Base-by-base conservation (phyloP, 2,888 invertebrate species). In the Cabera pusaria region DNA sequence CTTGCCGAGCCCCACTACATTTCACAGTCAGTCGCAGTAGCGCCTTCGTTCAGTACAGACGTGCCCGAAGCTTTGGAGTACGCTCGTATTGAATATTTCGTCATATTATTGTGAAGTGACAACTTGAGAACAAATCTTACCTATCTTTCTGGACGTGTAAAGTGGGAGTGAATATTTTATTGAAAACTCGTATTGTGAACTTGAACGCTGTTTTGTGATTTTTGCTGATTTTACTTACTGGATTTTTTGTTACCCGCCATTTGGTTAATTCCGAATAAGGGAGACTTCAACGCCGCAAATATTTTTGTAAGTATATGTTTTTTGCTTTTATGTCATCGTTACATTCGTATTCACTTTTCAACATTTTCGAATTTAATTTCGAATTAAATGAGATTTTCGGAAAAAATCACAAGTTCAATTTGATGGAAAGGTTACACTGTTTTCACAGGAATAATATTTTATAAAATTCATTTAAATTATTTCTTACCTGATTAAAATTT, bases 201-300 rank as follows among this genome's bases (percentile, higher is more conserved):
- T 67, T 52, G 42, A 50, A 59, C 56, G 49, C 46, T 59, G 67
- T 67, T 56, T 57, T 70, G 75, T 75, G 72, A 48, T 52, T 64
- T 72, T 74, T 23, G 12, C 23, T 23, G 6, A 14, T 14, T 14
- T 2, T 3, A 14, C 4, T 14, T 14, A 14, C 14, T 83, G 82
- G 80, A 75, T 83, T 82, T 75, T 82, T 84, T 81, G 77, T 64
- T 76, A 73, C 70, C 74, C 80, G 69, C 73, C 56, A 79, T 80
- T 86, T 86, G 87, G 88, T 87, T 87, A 88, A 83, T 85, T 87
- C 81, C 82, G 66, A 68, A 73, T 63, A 73, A 79, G 79, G 82
- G 81, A 84, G 72, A 56, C 65, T 55, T 62, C 50, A 74, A 82
- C 64, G 69, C 82, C 80, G 88, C 87, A 88, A 88, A 86, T 87